A percentile compares a stretch with the other conserved stretches of the same genome.
phyloP scores from a whole-genome alignment of 2,888 invertebrate genomes.

The Drosophila acutilabella region DNA sequence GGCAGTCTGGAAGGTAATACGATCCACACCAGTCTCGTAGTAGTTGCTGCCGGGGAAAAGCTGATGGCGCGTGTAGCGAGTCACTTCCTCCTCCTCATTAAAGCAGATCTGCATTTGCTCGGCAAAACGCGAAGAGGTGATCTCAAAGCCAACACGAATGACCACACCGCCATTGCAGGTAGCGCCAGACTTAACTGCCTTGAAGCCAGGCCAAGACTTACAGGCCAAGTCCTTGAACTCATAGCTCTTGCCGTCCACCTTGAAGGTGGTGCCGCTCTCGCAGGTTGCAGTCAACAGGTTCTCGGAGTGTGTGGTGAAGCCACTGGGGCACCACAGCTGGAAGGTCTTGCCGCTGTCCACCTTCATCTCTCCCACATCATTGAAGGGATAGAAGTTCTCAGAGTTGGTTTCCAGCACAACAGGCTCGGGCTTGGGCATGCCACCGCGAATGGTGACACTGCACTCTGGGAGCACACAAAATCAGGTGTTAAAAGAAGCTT shows the following conservation, averaged over 20 bases:
- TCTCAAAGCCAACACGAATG: conserved; percentile 84
- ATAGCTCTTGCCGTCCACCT: conserved; percentile 65
- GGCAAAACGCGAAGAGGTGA: conserved; percentile 80
- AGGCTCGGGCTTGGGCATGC: conserved; percentile 86
- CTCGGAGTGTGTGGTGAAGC: conserved; percentile 65
- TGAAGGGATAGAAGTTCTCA: conserved; percentile 76
- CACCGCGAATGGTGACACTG: conserved; percentile 71
- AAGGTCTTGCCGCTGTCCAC: conserved; percentile 69
- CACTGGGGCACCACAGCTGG: conserved; percentile 81
- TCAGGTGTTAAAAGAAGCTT: neutral
- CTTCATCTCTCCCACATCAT: conserved; percentile 71
- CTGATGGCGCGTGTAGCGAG: conserved; percentile 83
- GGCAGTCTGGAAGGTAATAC: conserved; percentile 82
- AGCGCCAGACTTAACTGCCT: conserved; percentile 72
- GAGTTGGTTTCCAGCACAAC: conserved; percentile 86
- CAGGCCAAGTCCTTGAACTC: conserved; percentile 83
- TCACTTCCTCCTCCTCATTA: conserved; percentile 83
- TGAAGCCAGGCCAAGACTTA: conserved; percentile 78
- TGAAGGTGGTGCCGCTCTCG: conserved; percentile 76
- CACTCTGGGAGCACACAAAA: conserved; percentile 54
- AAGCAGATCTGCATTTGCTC: conserved; percentile 85
- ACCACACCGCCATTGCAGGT: conserved; percentile 80
- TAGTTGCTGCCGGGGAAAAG: conserved; percentile 85
- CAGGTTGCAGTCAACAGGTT: conserved; percentile 80
- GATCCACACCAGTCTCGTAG: conserved; percentile 84